Evolutionary conservation across 1,140 invertebrate genomes (phyloP).

Genomic region (Drusus annulatus): DNA sequence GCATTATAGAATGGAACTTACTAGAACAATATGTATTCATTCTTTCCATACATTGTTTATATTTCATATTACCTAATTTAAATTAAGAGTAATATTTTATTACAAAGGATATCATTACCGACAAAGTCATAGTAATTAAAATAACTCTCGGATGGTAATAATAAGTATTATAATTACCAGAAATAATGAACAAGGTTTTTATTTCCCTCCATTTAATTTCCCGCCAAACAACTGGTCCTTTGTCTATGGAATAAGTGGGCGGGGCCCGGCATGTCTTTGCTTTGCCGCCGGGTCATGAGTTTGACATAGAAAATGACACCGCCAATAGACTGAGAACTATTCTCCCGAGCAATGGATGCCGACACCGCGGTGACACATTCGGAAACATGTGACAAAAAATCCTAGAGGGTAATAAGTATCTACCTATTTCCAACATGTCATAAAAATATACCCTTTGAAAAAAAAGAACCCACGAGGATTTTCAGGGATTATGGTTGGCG

Average conservation of each 20-base stretch:
- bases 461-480: conserved; percentile 1
- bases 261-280: background rate
- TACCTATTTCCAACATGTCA: background rate
- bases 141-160: no score
- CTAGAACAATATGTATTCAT: no score
- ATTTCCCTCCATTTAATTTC: background rate
- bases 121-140: no score
- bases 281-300: conserved; percentile 32
- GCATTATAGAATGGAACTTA: no score
- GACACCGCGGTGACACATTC: conserved; percentile 6
- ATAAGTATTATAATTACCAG: no score
- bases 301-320: conserved; percentile 38
- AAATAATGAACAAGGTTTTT: background rate
- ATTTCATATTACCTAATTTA: no score
- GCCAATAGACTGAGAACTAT: conserved; percentile 36
- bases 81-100: no score
- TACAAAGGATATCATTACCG: no score
- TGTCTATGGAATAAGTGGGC: background rate
- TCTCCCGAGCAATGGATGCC: background rate
- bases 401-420: conserved; percentile 1
- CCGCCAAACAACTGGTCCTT: background rate
- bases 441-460: background rate
- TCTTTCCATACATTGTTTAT: no score
- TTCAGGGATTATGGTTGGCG: conserved; percentile 6
- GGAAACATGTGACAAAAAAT: conserved; percentile 34